Conservation (phyloP, 2,888 invertebrate genomes). For the Acleris cristana region DNA sequence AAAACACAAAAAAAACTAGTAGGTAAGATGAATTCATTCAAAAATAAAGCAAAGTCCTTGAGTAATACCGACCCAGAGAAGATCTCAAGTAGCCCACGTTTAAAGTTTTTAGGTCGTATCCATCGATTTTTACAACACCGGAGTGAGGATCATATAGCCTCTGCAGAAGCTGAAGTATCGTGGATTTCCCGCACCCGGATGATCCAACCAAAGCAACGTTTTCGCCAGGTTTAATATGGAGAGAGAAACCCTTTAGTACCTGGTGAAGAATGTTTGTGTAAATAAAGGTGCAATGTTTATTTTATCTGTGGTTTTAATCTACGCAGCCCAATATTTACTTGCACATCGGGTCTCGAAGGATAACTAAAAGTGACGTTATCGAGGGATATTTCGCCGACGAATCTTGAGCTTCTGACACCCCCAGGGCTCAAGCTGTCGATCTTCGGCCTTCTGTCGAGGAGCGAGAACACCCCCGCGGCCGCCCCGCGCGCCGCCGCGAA, state of each 20-base stretch:
- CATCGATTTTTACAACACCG: conserved; percentile 86
- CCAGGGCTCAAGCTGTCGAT: conserved; percentile 87
- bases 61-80: conserved; percentile 83
- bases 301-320: not conserved
- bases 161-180: conserved; percentile 89
- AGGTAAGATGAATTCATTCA: not conserved
- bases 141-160: conserved; percentile 87
- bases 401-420: conserved; percentile 83
- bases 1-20: not conserved
- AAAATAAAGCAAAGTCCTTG: no score
- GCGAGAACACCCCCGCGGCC: conserved; percentile 87
- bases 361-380: conserved; percentile 89
- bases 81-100: conserved; percentile 90
- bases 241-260: conserved; percentile 87
- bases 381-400: conserved; percentile 87
- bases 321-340: conserved; percentile 64
- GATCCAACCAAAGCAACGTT: conserved; percentile 89
- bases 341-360: conserved; percentile 89
- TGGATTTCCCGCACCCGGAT: conserved; percentile 93
- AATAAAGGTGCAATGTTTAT: not conserved
- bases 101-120: conserved; percentile 85
- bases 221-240: conserved; percentile 86
- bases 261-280: conserved; percentile 47
- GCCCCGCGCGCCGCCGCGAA: conserved; percentile 89
- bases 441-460: conserved; percentile 87